A percentile compares a stretch with the other conserved stretches of the same genome.
These are phyloP conservation scores for Chiloscyllium punctatum DNA, from an alignment of 2,797 vertebrate species.

Conservation along the genomic window DNA sequence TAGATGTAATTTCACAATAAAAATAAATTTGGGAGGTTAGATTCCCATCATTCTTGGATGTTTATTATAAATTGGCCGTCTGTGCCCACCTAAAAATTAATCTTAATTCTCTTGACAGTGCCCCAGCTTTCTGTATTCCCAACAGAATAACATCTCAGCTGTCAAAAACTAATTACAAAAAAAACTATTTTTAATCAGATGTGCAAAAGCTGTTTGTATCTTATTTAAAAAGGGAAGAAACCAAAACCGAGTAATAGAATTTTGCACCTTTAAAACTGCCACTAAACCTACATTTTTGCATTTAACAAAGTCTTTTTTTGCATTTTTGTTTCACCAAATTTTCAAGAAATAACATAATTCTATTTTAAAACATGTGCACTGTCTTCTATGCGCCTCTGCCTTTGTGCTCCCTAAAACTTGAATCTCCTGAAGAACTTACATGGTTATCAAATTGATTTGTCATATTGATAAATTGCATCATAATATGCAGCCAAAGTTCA, in stretches of 20 bases:
- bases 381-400: neutral
- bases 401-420: neutral
- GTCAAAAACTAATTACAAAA: neutral
- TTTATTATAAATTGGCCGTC: neutral
- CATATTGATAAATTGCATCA: neutral
- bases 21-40: neutral
- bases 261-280: neutral
- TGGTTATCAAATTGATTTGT: neutral
- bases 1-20: neutral
- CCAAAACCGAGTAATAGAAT: neutral
- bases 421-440: neutral
- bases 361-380: neutral
- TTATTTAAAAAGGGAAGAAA: neutral
- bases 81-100: neutral
- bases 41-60: neutral
- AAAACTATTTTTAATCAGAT: neutral
- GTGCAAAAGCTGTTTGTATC: neutral
- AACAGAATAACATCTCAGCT: neutral
- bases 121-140: neutral
- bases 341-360: neutral
- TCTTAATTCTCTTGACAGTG: neutral
- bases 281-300: slow-evolving; percentile 3
- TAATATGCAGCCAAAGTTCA: neutral
- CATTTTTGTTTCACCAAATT: neutral
- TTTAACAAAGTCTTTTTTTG: neutral